Evolutionary conservation across 1,140 invertebrate genomes (phyloP), one percentile per base, ranked within the genome.

Genomic region (Spodoptera litura): DNA sequence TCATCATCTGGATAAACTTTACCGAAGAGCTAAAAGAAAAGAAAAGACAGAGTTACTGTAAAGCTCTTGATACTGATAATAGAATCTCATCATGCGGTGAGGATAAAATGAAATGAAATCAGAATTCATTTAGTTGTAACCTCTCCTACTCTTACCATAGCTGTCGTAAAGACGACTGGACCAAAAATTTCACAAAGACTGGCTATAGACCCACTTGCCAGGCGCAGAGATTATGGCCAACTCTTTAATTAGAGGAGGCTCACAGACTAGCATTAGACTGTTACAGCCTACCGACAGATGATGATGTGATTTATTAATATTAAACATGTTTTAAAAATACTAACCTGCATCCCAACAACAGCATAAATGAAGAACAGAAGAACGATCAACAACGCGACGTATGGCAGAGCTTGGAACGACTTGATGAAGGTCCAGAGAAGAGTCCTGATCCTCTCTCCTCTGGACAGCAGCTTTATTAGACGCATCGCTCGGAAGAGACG

Each of bases 351-450:
- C 80, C 99, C 99, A 90, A 99, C 99, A n/a, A 99, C 99, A 78
- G 99, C 99, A 91, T 99, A 99, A 85, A 99, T 99, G 95, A 99
- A 99, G 95, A 99, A 99, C 49, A 99, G 95, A 96, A 99, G 97
- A 9, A 99, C 98, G 87, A 99, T 99, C 15, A 99, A 96, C 78
- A 99, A 95, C 0, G 99, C 99, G 81, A 99, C 99, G 93, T 99
- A 99, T 13, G 99, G 99, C 86, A 99, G 95, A 38, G 99, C 99
- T 96, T 99, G 97, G 95, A 99, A 99, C 10, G 99, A 99, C 95
- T 99, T 99, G 82, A 99, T 99, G 93, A 99, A 99, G 8, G 99
- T 99, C 99, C 99, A 99, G 0, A 99, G 96, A 53, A 99, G 95
- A 3, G 99, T 99, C 82, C 99, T 95, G 81, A 99, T 99, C 64